Percentiles rank a stretch among this genome's conserved stretches.
These are phyloP conservation scores for Lagopus muta DNA, from an alignment of 2,113 vertebrate genomes.

Conservation along the genomic window DNA sequence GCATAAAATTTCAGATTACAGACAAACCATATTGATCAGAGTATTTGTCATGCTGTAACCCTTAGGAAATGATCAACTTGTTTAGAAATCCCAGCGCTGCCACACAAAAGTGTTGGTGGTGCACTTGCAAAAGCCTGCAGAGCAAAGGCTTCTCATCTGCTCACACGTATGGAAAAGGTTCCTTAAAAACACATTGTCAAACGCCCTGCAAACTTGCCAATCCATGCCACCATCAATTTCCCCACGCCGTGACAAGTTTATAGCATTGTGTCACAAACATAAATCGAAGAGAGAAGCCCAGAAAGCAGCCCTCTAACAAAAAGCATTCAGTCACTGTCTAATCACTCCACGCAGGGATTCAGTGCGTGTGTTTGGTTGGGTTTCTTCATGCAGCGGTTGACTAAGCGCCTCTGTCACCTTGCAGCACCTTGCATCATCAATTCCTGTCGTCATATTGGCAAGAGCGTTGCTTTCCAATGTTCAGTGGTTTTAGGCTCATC, in stretches of 20 bases:
- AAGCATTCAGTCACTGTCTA: not conserved
- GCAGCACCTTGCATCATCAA: not conserved
- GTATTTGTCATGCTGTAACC: not conserved
- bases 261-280: not conserved
- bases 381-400: not conserved
- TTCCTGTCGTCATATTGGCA: accelerated
- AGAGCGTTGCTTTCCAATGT: not conserved
- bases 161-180: accelerated
- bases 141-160: not conserved
- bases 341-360: accelerated
- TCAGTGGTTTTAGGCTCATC: not conserved
- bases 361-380: accelerated
- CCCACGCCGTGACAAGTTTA: accelerated
- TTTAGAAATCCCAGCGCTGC: not conserved
- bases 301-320: not conserved
- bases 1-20: not conserved
- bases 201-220: accelerated
- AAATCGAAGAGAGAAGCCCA: not conserved
- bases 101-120: not conserved
- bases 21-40: not conserved
- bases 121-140: not conserved
- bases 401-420: not conserved
- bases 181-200: not conserved
- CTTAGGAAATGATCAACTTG: not conserved
- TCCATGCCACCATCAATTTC: not conserved